Base-by-base conservation (phyloP, 2,888 invertebrate species). In the Microchrysa polita region DNA sequence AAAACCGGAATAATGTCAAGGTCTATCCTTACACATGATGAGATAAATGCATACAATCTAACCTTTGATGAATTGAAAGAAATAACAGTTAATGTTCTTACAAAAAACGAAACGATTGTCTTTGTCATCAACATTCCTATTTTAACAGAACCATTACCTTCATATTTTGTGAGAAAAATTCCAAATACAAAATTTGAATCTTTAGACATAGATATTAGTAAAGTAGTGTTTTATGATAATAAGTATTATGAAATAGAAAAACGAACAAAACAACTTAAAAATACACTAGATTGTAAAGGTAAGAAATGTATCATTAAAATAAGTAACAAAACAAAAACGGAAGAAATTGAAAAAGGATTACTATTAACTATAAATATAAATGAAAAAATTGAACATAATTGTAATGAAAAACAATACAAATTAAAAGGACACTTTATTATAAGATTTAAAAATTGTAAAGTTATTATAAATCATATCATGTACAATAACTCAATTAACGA, bases 1-100 rank as follows among this genome's bases (percentile, higher is more conserved):
- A 59, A n/a, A 22, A 23, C 59, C 2, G 59, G 59, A 22, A 59
- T 59, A 20, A 59, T 59, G 59, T 59, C 23, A 14, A 20, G 59
- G 5, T 59, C 59, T 12, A 23, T 59, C 14, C 23, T 59, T 10
- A 59, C 59, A 14, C 59, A 23, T 23, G 59, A 59, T 23, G 23
- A 59, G 23, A 59, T 59, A 23, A 12, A 59, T 12, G 22, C 20
- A 22, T 59, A 14, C 23, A 23, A 59, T 16, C 14, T 55, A 16
- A 55, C 55, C 4, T 55, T 20, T 16, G 55, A 55, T 7, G 55
- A 55, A 16, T 10, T 10, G 5, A 20, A 20, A 55, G 55, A 55
- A 18, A 55, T 55, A 2, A 55, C 20, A 10, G 10, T 55, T 18
- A 55, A 55, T 16, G 55, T 18, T 16, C 16, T 48, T 7, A 48